Evolutionary conservation across 2,888 invertebrate species (phyloP).

Genomic region (Oxytorus armatus): DNA sequence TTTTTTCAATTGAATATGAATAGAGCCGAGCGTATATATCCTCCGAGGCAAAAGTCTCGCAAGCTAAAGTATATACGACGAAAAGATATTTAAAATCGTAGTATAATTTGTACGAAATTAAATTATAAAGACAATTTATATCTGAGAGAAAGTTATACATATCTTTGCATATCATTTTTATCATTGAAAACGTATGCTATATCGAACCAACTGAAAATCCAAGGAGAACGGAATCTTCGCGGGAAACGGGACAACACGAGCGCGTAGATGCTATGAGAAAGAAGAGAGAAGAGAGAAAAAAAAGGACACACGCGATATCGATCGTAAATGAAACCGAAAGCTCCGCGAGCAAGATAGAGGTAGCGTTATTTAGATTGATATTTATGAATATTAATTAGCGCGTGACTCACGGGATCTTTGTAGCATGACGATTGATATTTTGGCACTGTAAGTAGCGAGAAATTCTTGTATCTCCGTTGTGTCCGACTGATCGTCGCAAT

Average conservation of each 20-base stretch:
- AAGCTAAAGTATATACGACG: too few relatives aligned
- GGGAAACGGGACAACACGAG: constrained; percentile 35
- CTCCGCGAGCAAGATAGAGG: neutral
- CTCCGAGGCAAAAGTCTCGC: too few relatives aligned
- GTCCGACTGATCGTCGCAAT: constrained; percentile 76
- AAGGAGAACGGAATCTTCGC: constrained; percentile 9
- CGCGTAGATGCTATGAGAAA: constrained; percentile 5
- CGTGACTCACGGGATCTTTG: constrained; percentile 78
- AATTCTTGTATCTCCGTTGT: constrained; percentile 78
- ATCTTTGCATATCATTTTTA: too few relatives aligned
- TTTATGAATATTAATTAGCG: neutral
- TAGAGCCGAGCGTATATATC: too few relatives aligned
- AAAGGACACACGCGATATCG: constrained; percentile 31
- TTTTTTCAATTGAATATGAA: too few relatives aligned
- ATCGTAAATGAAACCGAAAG: neutral
- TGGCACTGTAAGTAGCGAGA: constrained; percentile 76
- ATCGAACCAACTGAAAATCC: neutral
- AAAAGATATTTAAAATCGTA: too few relatives aligned
- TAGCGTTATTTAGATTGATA: neutral
- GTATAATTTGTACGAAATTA: too few relatives aligned
- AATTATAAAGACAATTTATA: too few relatives aligned
- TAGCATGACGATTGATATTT: constrained; percentile 75
- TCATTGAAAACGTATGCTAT: neutral
- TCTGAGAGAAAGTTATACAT: too few relatives aligned
- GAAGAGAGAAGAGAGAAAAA: constrained; percentile 11